A percentile compares a stretch with the other conserved stretches of the same genome.
phyloP scores from a whole-genome alignment of 2,888 invertebrate genomes.

The Sisyra nigra region DNA sequence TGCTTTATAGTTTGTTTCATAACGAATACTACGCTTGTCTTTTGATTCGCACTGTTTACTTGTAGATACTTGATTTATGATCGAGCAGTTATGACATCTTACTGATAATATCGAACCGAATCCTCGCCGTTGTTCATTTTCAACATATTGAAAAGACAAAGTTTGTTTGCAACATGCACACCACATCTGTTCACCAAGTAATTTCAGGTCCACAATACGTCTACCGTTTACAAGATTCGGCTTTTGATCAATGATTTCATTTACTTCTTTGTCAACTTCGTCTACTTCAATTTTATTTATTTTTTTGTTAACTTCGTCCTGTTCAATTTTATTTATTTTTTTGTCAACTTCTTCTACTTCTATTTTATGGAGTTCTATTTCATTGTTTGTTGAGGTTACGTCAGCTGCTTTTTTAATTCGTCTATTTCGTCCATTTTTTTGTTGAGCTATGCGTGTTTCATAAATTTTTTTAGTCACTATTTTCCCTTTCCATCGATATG shows the following conservation, averaged over 20 bases:
- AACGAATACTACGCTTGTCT: conserved; percentile 1
- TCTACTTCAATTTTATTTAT: neutral
- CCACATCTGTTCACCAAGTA: neutral
- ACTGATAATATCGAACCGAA: neutral
- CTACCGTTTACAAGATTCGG: neutral
- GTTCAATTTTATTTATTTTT: neutral
- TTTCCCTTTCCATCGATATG: conserved; percentile 1
- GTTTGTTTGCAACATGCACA: neutral
- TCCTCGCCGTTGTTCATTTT: neutral
- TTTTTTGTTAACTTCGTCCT: neutral
- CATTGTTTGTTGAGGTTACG: neutral
- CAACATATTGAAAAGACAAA: neutral
- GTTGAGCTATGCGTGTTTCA: neutral
- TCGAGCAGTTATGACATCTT: neutral
- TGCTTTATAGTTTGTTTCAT: neutral
- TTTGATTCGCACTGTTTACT: neutral
- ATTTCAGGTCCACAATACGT: neutral
- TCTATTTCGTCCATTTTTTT: neutral
- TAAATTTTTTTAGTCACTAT: neutral
- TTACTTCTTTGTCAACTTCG: neutral
- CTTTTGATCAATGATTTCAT: neutral
- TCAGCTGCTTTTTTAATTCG: neutral
- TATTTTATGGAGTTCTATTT: no score
- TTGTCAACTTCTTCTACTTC: neutral
- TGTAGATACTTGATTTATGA: conserved; percentile 1